phyloP scores from a whole-genome alignment of 2,888 invertebrate species.

The Ophion slaviceki region DNA sequence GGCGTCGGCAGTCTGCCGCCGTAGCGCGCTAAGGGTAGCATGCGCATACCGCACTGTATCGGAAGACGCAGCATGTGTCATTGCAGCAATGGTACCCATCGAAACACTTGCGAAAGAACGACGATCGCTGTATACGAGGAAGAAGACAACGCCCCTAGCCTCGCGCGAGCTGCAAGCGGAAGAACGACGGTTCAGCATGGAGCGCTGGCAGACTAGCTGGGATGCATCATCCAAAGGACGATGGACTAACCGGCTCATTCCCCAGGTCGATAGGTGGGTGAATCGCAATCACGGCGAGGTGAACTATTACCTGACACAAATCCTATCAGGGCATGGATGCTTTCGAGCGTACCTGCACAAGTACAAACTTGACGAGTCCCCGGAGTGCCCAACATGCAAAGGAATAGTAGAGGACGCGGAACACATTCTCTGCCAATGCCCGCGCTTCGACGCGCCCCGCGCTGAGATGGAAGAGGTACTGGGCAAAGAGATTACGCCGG shows the following conservation, averaged over 20 bases:
- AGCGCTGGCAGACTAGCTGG: background rate
- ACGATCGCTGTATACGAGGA: background rate
- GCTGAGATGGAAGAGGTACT: too few species aligned
- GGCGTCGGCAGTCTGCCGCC: slow-evolving; percentile 9
- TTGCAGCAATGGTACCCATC: slow-evolving; percentile 56
- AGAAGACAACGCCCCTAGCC: background rate
- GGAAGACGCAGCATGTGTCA: slow-evolving; percentile 56
- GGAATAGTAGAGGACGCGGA: too few species aligned
- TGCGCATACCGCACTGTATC: slow-evolving; percentile 64
- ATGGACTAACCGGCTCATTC: background rate
- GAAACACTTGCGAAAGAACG: slow-evolving; percentile 29
- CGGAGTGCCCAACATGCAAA: too few species aligned
- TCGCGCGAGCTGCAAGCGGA: too few species aligned
- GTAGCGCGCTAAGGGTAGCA: slow-evolving; percentile 51
- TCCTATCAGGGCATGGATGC: too few species aligned
- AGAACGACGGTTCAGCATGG: too few species aligned
- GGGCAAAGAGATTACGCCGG: too few species aligned
- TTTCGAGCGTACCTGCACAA: too few species aligned
- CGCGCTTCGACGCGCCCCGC: too few species aligned
- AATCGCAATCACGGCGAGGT: background rate
- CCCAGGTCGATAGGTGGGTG: background rate
- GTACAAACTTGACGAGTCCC: too few species aligned
- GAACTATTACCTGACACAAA: too few species aligned
- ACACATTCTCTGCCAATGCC: too few species aligned
- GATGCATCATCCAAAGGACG: background rate